phyloP scores from a whole-genome alignment of 2,113 vertebrate genomes.

The Ibidorhyncha struthersii region DNA sequence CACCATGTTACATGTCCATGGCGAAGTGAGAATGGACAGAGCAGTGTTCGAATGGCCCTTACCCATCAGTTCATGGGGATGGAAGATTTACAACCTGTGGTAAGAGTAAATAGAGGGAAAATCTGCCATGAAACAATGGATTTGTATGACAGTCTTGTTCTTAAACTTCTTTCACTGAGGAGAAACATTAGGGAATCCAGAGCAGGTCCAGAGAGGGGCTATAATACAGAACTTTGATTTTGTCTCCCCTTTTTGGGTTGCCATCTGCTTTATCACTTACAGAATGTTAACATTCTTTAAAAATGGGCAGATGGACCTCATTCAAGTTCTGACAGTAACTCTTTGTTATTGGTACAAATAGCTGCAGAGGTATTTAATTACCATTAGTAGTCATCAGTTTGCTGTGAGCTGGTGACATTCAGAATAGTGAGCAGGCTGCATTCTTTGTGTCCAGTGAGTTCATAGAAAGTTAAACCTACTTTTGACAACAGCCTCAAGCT shows the following conservation, averaged over 20 bases:
- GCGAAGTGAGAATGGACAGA: not conserved
- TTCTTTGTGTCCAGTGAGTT: slow-evolving; percentile 86
- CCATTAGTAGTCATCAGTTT: slow-evolving; percentile 84
- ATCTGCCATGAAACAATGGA: not conserved
- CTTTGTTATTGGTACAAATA: slow-evolving; percentile 86
- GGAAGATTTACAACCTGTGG: not conserved
- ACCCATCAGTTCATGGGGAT: not conserved
- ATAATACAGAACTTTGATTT: slow-evolving; percentile 53
- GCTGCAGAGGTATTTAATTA: slow-evolving; percentile 88
- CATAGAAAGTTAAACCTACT: slow-evolving; percentile 90
- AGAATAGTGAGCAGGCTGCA: slow-evolving; percentile 82
- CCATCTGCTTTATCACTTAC: slow-evolving; percentile 77
- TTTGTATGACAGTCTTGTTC: not conserved
- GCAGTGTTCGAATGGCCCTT: not conserved
- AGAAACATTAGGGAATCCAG: slow-evolving; percentile 32
- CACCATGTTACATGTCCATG: not conserved
- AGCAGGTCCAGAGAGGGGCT: slow-evolving; percentile 38
- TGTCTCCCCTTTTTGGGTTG: slow-evolving; percentile 63
- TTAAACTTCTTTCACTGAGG: slow-evolving; percentile 14
- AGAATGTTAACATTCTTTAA: slow-evolving; percentile 80
- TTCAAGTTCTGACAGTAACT: slow-evolving; percentile 84
- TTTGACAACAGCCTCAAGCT: slow-evolving; percentile 84
- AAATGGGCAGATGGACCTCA: slow-evolving; percentile 79
- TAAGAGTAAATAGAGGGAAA: not conserved
- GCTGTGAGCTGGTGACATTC: slow-evolving; percentile 82